Evolutionary conservation across 2,797 vertebrate genomes (phyloP).

Genomic region (Margarornis squamiger): DNA sequence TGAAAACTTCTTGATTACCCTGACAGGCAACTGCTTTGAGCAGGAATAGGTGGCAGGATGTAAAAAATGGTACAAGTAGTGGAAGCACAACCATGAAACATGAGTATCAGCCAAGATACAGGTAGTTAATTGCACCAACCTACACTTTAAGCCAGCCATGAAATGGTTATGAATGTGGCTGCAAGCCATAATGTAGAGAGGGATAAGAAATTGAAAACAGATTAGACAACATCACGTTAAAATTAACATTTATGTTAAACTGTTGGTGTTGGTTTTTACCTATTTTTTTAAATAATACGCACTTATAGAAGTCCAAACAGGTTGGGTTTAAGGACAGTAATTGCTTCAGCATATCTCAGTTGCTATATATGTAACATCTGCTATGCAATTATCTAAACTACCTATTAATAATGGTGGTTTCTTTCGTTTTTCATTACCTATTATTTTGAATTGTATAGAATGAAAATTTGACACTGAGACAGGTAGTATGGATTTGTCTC

Average conservation of each 20-base stretch:
- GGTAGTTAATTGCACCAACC: neutral
- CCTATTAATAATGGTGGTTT: neutral
- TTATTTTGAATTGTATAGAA: neutral
- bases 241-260: neutral
- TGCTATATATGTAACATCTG: neutral
- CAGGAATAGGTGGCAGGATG: neutral
- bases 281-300: neutral
- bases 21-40: neutral
- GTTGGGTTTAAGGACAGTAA: neutral
- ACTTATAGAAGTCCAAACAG: neutral
- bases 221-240: neutral
- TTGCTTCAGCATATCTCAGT: neutral
- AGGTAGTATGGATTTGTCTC: neutral
- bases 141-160: neutral
- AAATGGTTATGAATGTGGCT: neutral
- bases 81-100: neutral
- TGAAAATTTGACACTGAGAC: neutral
- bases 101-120: neutral
- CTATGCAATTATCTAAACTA: neutral
- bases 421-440: neutral
- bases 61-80: neutral
- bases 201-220: neutral
- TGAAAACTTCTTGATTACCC: neutral
- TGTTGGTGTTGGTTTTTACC: neutral
- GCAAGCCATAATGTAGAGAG: neutral